These are phyloP conservation scores for Nycticryphes semicollaris DNA, from an alignment of 2,113 vertebrate genomes.

Conservation along the genomic window DNA sequence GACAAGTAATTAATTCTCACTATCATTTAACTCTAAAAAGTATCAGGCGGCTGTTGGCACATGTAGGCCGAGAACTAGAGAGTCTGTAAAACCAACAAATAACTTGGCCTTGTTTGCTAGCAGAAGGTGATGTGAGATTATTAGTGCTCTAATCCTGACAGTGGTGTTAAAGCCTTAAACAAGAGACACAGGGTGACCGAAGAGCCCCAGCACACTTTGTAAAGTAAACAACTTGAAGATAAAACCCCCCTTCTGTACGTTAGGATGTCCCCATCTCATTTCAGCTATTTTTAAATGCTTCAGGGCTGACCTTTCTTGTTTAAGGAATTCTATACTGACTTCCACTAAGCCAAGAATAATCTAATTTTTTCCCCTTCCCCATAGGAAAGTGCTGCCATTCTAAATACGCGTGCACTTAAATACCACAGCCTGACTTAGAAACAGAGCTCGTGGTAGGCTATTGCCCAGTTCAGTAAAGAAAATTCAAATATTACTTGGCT, in stretches of 20 bases:
- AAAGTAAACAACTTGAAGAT: neutral
- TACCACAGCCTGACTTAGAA: neutral
- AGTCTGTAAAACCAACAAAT: neutral
- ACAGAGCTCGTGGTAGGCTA: neutral
- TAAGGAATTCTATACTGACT: neutral
- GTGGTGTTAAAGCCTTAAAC: neutral
- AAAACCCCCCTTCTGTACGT: neutral
- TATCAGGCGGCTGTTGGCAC: conserved; percentile 43
- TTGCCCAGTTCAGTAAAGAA: neutral
- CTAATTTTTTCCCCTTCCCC: neutral
- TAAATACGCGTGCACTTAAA: neutral
- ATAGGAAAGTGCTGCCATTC: neutral
- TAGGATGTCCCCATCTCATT: neutral
- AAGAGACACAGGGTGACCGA: neutral
- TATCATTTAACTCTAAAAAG: neutral
- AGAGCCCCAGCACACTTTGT: neutral
- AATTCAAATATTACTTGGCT: neutral
- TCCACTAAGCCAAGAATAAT: neutral
- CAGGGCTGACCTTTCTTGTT: neutral
- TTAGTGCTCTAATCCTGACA: neutral
- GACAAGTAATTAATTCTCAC: neutral
- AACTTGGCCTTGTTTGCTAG: neutral
- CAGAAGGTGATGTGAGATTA: neutral
- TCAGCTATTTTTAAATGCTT: neutral
- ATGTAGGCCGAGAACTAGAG: neutral